Evolutionary conservation across 2,113 vertebrate genomes (phyloP), one percentile per base, ranked within the genome.

Genomic region (Apteryx owenii): DNA sequence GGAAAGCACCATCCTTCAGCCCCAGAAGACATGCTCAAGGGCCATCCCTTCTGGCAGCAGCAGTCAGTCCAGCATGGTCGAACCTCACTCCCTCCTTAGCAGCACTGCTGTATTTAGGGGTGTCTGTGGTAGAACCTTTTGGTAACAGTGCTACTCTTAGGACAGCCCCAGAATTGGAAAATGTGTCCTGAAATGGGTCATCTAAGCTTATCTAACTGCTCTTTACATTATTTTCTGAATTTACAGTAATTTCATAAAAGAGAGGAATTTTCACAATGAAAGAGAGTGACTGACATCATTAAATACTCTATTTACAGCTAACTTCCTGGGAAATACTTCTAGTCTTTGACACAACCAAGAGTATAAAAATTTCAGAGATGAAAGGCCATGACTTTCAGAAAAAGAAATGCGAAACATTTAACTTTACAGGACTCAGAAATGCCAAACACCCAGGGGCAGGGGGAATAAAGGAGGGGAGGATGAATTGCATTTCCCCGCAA

Each of bases 101-200:
- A 48, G 65, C 22, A 8, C 40, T 5, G 61, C n/a, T 9, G 31
- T 0, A 1, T 5, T 4, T 0, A 7, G 51, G 16, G 51, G 11
- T 4, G 71, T 12, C 28, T 36, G 7, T 2, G 4, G n/a, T 3
- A 22, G 51, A 42, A 76, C 60, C 22, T 2, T 40, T 25, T 17
- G 46, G 73, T 7, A 16, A 40, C 2, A 1, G 40, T 31, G 44
- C 9, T 0, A 1, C 22, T 29, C 68, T n/a, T 50, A 17, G 53
- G 69, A 44, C 53, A 73, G 36, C 54, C 44, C 28, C 72, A 61
- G 48, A 40, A 50, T n/a, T 16, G 58, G 54, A 26, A 36, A 48
- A 21, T 1, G 2, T 54, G 78, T 12, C 51, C 64, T 19, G 53
- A 36, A 36, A 44, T 10, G 19, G 77, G 73, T 51, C 15, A 0